Evolutionary conservation across 2,888 invertebrate genomes (phyloP).

Genomic region (Pedicia rivosa): DNA sequence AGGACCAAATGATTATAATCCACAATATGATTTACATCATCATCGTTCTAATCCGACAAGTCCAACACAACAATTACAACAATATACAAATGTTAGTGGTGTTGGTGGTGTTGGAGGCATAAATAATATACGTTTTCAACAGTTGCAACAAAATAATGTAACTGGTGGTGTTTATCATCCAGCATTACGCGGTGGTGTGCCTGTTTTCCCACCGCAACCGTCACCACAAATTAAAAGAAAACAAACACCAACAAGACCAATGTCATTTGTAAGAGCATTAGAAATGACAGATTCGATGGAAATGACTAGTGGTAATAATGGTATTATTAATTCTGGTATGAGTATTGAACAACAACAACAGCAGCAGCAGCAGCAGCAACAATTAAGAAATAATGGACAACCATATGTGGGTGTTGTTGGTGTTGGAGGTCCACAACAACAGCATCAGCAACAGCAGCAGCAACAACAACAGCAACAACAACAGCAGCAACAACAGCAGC

Average conservation of each 20-base stretch:
- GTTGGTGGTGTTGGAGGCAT: constrained; percentile 11
- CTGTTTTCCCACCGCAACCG: constrained; percentile 46
- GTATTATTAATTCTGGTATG: background rate
- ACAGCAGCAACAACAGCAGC: constrained; percentile 24
- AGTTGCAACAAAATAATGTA: constrained; percentile 4
- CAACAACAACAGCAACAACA: constrained; percentile 12
- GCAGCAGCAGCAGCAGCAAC: constrained; percentile 12
- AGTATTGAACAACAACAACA: constrained; percentile 18
- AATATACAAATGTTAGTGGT: constrained; percentile 11
- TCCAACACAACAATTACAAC: constrained; percentile 35
- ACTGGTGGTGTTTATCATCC: constrained; percentile 36
- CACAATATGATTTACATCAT: constrained; percentile 32
- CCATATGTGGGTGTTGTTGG: constrained; percentile 3
- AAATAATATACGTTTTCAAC: constrained; percentile 10
- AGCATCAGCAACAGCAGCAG: constrained; percentile 9
- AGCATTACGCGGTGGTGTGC: constrained; percentile 46
- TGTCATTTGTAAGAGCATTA: constrained; percentile 76
- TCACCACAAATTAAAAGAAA: constrained; percentile 42
- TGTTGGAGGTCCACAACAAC: constrained; percentile 7
- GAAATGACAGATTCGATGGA: constrained; percentile 84
- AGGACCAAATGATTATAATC: constrained; percentile 25
- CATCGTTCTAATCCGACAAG: constrained; percentile 60
- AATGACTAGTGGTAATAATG: constrained; percentile 33
- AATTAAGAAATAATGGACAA: constrained; percentile 2
- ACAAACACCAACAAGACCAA: constrained; percentile 45